Conservation (phyloP, 2,113 vertebrate species). For the Paramormyrops kingsleyae region DNA sequence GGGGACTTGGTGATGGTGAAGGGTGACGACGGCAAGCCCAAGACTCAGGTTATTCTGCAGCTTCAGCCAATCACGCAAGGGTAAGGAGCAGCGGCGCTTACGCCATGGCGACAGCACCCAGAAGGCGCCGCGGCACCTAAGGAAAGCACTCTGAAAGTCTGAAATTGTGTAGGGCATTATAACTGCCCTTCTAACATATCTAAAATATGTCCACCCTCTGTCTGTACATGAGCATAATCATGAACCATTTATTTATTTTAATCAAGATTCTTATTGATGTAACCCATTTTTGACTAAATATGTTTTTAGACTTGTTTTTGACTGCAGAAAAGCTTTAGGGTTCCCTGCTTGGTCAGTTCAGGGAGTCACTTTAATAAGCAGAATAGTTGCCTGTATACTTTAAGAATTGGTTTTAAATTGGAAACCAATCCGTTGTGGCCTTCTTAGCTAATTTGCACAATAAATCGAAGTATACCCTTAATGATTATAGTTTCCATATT, state of each 20-base stretch:
- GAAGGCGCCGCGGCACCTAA: background rate
- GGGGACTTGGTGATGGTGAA: conserved; percentile 77
- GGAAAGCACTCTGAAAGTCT: background rate
- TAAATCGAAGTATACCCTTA: background rate
- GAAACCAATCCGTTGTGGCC: background rate
- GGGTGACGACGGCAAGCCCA: conserved; percentile 72
- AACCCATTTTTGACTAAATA: background rate
- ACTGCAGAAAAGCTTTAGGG: background rate
- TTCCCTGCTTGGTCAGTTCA: background rate
- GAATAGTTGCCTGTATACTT: background rate
- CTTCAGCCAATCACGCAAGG: conserved; percentile 78
- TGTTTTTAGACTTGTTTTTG: background rate
- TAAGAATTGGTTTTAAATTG: background rate
- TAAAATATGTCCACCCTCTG: background rate
- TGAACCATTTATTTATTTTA: background rate
- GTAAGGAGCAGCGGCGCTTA: conserved; percentile 51
- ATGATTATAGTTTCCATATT: background rate
- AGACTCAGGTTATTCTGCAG: conserved; percentile 80
- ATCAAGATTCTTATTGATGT: too few species aligned
- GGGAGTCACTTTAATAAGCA: background rate
- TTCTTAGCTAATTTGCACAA: background rate
- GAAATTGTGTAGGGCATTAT: background rate
- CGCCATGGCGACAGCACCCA: background rate
- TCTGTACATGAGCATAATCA: background rate
- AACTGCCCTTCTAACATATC: background rate